Base-by-base conservation (phyloP, 1,140 invertebrate species). In the Drosophila nigrodunni region DNA sequence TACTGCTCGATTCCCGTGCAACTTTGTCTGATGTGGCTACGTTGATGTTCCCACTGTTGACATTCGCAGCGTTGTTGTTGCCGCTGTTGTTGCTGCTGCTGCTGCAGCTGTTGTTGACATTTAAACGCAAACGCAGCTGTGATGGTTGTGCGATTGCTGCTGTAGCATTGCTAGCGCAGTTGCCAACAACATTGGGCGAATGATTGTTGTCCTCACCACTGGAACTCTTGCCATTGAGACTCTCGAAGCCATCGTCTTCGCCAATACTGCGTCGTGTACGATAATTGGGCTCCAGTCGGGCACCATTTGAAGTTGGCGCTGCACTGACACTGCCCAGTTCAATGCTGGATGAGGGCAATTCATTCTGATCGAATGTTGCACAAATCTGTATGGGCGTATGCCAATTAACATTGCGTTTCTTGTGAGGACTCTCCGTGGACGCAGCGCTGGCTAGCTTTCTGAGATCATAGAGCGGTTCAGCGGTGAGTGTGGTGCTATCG, bases 241-340 rank as follows among this genome's bases (percentile, higher is more conserved):
- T 97, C 93, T 97, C 96, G 91, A 97, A 97, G 11, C 96, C 96
- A 92, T 97, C 96, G 86, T 97, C 96, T 49, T 96, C 96, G 64
- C 91, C 92, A 30, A 91, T 76, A 41, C 64, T 78, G n/a, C 88
- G 87, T 10, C 83, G 67, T 8, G 72, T n/a, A 3, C 68, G 46
- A 39, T 66, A 83, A 8, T 35, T 58, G 15, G 74, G 55, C 5
- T 72, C 65, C 18, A 72, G 7, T 8, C 52, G 8, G 7, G 47
- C 44, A 10, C 44, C 39, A 41, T 6, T 74, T 18, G 65, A 3
- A 6, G 57, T 34, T 49, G 49, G 37, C 7, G 30, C 15, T 10
- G 49, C 41, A 43, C 7, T 39, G 59, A 44, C 41, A 43, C 7
- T 39, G 59, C 11, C 35, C 43, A 54, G 30, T 52, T 77, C 50